Evolutionary conservation across 2,797 vertebrate genomes (phyloP).

Genomic region (Mormyrops attenuatus): DNA sequence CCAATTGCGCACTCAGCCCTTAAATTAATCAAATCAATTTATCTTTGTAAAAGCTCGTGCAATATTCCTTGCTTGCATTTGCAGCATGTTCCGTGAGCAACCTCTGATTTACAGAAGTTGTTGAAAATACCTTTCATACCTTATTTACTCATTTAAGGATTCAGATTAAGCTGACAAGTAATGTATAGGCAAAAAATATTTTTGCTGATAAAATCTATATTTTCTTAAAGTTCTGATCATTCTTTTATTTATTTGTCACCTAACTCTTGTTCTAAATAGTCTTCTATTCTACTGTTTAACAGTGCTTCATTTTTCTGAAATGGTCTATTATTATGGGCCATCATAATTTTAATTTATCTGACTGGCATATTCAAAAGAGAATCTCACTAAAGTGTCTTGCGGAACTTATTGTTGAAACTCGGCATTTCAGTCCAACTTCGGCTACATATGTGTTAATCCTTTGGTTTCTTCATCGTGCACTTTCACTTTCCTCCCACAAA

Average conservation of each 20-base stretch:
- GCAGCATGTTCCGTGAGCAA: slow-evolving; percentile 27
- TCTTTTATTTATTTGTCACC: background rate
- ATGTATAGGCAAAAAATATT: background rate
- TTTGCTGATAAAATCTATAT: background rate
- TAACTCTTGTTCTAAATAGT: background rate
- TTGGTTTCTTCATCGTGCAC: background rate
- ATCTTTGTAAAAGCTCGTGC: slow-evolving; percentile 47
- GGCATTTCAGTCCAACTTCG: background rate
- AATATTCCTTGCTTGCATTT: slow-evolving; percentile 35
- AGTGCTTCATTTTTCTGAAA: background rate
- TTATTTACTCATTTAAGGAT: slow-evolving; percentile 5
- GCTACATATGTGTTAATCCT: background rate
- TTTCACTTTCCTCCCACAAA: background rate
- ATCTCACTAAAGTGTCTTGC: background rate
- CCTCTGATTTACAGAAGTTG: slow-evolving; percentile 25
- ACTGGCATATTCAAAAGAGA: background rate
- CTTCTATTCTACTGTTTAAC: background rate
- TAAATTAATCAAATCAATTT: slow-evolving; percentile 58
- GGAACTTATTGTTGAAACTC: background rate
- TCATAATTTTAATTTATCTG: background rate
- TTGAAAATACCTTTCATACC: background rate
- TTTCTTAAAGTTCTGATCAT: background rate
- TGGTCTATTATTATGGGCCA: background rate
- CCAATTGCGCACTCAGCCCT: slow-evolving; percentile 46
- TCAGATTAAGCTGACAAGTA: background rate